phyloP scores from a whole-genome alignment of 2,888 invertebrate species.

The Lithosia quadra region DNA sequence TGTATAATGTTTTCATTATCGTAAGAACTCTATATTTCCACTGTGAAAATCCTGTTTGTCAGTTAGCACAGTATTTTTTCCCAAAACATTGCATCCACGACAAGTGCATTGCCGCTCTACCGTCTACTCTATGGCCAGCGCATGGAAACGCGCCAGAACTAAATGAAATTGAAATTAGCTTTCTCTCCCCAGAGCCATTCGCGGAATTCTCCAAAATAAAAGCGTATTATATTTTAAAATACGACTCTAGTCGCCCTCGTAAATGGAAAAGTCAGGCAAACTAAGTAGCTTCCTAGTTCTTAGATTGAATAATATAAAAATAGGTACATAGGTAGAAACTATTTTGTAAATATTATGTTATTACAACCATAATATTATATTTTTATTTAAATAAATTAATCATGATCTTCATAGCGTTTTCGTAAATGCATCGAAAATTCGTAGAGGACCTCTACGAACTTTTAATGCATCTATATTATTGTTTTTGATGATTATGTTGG shows the following conservation, averaged over 20 bases:
- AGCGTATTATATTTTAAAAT: slow-evolving; percentile 86
- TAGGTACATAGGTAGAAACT: neutral
- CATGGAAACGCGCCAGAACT: slow-evolving; percentile 87
- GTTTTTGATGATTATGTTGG: no score
- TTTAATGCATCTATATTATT: no score
- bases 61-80: neutral
- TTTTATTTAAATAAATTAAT: no score
- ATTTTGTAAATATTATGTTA: neutral
- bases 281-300: slow-evolving; percentile 51
- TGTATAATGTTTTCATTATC: no score
- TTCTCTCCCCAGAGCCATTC: slow-evolving; percentile 83
- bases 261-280: slow-evolving; percentile 66
- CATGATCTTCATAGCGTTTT: no score
- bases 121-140: slow-evolving; percentile 70
- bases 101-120: slow-evolving; percentile 7
- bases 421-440: no score
- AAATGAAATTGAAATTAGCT: slow-evolving; percentile 87
- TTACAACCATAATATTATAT: neutral
- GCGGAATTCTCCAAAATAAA: slow-evolving; percentile 85
- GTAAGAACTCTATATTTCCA: no score
- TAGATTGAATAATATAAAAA: slow-evolving; percentile 39
- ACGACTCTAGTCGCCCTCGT: slow-evolving; percentile 74
- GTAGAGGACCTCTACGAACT: no score
- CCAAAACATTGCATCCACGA: slow-evolving; percentile 8
- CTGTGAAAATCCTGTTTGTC: neutral